Conservation (phyloP, 2,797 vertebrate species). For the Xenentodon cancila region DNA sequence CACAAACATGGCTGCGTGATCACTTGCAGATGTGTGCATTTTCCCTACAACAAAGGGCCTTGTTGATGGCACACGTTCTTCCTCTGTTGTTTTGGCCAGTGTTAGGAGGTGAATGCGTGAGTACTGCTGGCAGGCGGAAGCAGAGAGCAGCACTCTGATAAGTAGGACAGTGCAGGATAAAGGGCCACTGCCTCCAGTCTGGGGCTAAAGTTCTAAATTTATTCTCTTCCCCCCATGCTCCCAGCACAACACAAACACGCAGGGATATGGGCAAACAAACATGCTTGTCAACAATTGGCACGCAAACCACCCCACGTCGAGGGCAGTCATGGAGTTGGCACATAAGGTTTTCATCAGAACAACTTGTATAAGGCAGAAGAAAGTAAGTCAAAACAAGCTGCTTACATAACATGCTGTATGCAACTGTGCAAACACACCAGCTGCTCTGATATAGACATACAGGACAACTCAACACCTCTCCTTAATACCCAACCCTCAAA, state of each 20-base stretch:
- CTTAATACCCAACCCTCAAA: conserved; percentile 1
- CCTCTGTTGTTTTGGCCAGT: conserved; percentile 40
- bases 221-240: conserved; percentile 65
- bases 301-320: conserved; percentile 33
- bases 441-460: too few relatives aligned
- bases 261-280: conserved; percentile 52
- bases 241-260: conserved; percentile 69
- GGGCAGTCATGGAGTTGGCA: conserved; percentile 23
- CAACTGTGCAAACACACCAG: conserved; percentile 1
- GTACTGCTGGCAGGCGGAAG: conserved; percentile 64
- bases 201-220: conserved; percentile 82
- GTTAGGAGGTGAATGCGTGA: conserved; percentile 54
- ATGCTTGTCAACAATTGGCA: conserved; percentile 53
- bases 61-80: conserved; percentile 37
- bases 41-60: conserved; percentile 25
- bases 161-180: conserved; percentile 91
- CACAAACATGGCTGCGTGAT: conserved; percentile 14
- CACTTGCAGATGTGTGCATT: conserved; percentile 21
- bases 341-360: conserved; percentile 11
- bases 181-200: conserved; percentile 87
- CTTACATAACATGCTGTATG: not conserved
- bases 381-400: conserved; percentile 7
- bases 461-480: conserved; percentile 16
- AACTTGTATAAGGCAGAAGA: not conserved
- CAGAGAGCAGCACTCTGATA: conserved; percentile 78